Base-by-base conservation (phyloP, 2,797 vertebrate species). In the Hyperoplus lanceolatus region DNA sequence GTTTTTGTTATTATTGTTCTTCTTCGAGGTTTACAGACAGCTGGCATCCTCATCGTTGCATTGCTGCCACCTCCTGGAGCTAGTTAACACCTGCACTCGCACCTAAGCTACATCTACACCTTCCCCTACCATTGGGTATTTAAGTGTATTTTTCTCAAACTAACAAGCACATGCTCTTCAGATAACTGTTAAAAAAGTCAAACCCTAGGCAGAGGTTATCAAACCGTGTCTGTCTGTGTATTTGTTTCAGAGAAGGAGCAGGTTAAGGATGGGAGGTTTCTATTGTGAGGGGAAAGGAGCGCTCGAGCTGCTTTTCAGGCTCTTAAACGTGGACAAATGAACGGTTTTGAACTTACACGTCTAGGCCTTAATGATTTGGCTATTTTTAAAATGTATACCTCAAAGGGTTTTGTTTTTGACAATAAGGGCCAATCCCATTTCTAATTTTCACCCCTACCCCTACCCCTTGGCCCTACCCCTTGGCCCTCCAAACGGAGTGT, bases 211-310 rank as follows among this genome's bases (percentile, higher is more conserved):
- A 51, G 11, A 0, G 12, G 38, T 36, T 45, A 16, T 3, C 14
- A 69, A 8, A 53, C 5, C 10, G 0, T 42, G 8, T 2, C 38
- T 49, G 29, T 15, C 10, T 29, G 42, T 51, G 8, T 51, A 3
- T 3, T 12, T 13, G 43, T 54, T 46, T 67, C 18, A 42, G 29
- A 1, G 14, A 18, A 56, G 21, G 4, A 50, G 55, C 13, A 21
- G 13, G n/a, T n/a, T 1, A 4, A 36, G 6, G 36, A 21, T 29
- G 7, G 4, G 14, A 15, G 14, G 82, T 89, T 83, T 66, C 64
- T 67, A 71, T 1, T 73, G 79, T n/a, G 75, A 88, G 79, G 8
- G 7, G 11, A 2, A 16, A 45, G 8, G 8, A 29, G 29, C 29
- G 29, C 29, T 29, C 29, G 29, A 29, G 29, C 29, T 29, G 9